Conservation (phyloP, 2,797 vertebrate species). For the Tauraco hartlaubi region DNA sequence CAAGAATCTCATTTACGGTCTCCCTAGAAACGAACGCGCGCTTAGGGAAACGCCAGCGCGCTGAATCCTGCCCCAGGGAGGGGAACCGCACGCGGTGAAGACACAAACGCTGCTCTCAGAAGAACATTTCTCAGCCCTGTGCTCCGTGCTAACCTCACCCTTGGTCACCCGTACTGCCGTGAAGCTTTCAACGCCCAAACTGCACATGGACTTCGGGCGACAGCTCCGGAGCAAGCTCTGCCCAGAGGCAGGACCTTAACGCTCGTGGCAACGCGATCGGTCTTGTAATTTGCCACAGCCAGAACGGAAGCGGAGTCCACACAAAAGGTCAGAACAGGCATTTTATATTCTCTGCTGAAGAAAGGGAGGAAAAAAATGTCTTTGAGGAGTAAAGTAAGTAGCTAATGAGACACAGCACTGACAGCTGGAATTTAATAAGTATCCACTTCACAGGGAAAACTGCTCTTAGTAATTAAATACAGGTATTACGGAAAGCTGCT, state of each 20-base stretch:
- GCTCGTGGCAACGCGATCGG: constrained; percentile 33
- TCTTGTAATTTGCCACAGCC: constrained; percentile 68
- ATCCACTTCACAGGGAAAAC: constrained; percentile 71
- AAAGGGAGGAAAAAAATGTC: constrained; percentile 51
- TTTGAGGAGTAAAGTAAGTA: constrained; percentile 74
- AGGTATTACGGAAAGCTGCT: constrained; percentile 64
- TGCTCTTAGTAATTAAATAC: constrained; percentile 67
- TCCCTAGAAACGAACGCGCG: background rate
- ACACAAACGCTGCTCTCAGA: background rate
- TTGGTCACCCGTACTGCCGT: background rate
- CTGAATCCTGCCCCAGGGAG: background rate
- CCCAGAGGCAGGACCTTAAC: background rate
- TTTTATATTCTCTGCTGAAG: constrained; percentile 72
- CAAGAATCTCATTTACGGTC: background rate
- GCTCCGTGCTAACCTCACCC: background rate
- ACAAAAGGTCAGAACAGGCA: constrained; percentile 73
- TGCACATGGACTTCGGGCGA: background rate
- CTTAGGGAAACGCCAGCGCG: background rate
- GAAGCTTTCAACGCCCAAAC: background rate
- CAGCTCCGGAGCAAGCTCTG: background rate
- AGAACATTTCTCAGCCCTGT: background rate
- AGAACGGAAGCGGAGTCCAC: constrained; percentile 71
- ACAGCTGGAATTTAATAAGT: constrained; percentile 71
- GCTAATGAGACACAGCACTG: constrained; percentile 78
- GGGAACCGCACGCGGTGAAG: background rate